Conservation (phyloP, 2,888 invertebrate genomes). For the Anthrax anthrax region DNA sequence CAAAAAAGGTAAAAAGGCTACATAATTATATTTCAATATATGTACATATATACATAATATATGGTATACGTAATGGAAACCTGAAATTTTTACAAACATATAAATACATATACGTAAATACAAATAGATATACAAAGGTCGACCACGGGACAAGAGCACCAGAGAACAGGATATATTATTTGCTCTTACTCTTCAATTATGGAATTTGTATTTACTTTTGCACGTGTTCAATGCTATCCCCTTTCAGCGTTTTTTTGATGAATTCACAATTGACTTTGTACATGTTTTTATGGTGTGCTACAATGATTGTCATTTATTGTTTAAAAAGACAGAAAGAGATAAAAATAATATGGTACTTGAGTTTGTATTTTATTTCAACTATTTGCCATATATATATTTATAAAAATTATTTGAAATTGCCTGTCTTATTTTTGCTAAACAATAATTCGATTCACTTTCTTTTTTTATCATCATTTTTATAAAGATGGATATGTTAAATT, state of each 20-base stretch:
- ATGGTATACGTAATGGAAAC: no score
- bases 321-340: conserved; percentile 12
- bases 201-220: neutral
- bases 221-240: neutral
- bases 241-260: conserved; percentile 7
- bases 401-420: conserved; percentile 3
- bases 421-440: conserved; percentile 3
- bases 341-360: conserved; percentile 11
- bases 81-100: no score
- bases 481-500: neutral
- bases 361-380: conserved; percentile 10
- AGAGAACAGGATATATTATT: neutral
- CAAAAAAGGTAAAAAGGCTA: no score
- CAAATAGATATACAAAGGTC: no score
- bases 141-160: neutral
- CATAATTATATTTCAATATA: no score
- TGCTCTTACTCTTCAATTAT: neutral
- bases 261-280: conserved; percentile 13
- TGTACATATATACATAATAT: no score
- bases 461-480: neutral
- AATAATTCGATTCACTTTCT: neutral
- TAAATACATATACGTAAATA: no score
- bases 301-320: conserved; percentile 14
- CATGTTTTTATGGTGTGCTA: conserved; percentile 14
- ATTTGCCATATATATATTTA: no score